Conservation (phyloP, 2,888 invertebrate genomes). For the Drosophila algonquin region DNA sequence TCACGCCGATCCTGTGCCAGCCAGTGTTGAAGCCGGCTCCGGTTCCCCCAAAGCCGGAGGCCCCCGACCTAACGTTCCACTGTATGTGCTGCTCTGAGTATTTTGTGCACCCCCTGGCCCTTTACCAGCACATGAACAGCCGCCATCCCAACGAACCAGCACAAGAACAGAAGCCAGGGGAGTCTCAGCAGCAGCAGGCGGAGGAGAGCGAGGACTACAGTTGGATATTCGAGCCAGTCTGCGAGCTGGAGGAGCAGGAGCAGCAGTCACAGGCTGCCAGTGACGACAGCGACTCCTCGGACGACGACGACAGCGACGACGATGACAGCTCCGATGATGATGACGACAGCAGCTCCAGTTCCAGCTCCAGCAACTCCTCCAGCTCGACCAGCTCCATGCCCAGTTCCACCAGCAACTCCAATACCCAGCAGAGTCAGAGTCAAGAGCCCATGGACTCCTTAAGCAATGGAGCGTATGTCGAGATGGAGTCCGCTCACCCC, state of each 20-base stretch:
- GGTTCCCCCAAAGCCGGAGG: conserved; percentile 59
- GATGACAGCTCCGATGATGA: conserved; percentile 55
- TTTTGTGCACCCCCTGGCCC: conserved; percentile 81
- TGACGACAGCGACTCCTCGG: conserved; percentile 46
- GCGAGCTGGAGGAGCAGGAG: conserved; percentile 73
- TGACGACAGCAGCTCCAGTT: conserved; percentile 63
- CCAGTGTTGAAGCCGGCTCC: conserved; percentile 57
- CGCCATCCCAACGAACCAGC: conserved; percentile 75
- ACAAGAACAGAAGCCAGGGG: conserved; percentile 36
- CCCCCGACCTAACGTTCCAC: conserved; percentile 83
- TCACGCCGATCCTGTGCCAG: conserved; percentile 80
- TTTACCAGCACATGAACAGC: conserved; percentile 82
- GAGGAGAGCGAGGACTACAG: conserved; percentile 79
- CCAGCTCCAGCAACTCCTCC: conserved; percentile 35
- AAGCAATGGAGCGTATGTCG: conserved; percentile 33
- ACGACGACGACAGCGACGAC: conserved; percentile 59
- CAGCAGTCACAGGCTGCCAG: conserved; percentile 1
- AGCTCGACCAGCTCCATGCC: conserved; percentile 30
- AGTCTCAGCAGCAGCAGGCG: conserved; percentile 50
- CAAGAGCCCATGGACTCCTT: not conserved
- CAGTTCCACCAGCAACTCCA: conserved; percentile 53
- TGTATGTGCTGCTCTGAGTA: conserved; percentile 83
- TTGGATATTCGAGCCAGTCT: conserved; percentile 83
- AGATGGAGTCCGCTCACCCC: conserved; percentile 51
- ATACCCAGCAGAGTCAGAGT: conserved; percentile 59